Evolutionary conservation across 1,140 invertebrate genomes (phyloP).

Genomic region (Pseudomyrmex dendroicus): DNA sequence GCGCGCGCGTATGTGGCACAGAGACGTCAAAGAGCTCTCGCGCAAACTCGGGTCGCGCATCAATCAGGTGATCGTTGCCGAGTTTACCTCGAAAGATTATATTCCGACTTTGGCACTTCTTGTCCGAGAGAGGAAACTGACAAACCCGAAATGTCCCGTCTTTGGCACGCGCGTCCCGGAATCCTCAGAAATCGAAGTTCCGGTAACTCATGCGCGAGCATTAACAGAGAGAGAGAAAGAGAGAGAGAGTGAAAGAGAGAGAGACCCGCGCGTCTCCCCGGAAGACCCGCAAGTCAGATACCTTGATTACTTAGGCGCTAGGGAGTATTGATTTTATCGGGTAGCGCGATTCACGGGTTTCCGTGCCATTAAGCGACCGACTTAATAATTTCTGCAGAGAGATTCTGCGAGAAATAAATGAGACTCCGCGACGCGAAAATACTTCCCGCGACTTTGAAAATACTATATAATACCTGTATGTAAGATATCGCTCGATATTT

Average conservation of each 20-base stretch:
- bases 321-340: slow-evolving; percentile 85
- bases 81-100: slow-evolving; percentile 57
- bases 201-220: slow-evolving; percentile 57
- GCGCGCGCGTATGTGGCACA: neutral
- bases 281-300: slow-evolving; percentile 85
- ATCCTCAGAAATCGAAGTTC: slow-evolving; percentile 49
- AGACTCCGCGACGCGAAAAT: slow-evolving; percentile 23
- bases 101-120: slow-evolving; percentile 42
- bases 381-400: slow-evolving; percentile 69
- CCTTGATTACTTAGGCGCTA: slow-evolving; percentile 84
- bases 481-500: neutral
- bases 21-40: slow-evolving; percentile 15
- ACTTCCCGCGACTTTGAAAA: neutral
- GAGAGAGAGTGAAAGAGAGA: no score
- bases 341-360: slow-evolving; percentile 83
- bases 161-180: neutral
- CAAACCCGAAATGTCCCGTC: slow-evolving; percentile 21
- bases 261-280: slow-evolving; percentile 61
- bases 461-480: neutral
- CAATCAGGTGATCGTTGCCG: slow-evolving; percentile 22
- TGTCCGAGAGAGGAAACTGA: slow-evolving; percentile 4
- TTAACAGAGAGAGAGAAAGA: no score
- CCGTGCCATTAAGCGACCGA: slow-evolving; percentile 80
- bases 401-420: slow-evolving; percentile 25
- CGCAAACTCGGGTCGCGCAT: slow-evolving; percentile 12